Conservation (phyloP, 30 jellyfish, hydroid and myxozoan species). For the Hydra vulgaris region DNA sequence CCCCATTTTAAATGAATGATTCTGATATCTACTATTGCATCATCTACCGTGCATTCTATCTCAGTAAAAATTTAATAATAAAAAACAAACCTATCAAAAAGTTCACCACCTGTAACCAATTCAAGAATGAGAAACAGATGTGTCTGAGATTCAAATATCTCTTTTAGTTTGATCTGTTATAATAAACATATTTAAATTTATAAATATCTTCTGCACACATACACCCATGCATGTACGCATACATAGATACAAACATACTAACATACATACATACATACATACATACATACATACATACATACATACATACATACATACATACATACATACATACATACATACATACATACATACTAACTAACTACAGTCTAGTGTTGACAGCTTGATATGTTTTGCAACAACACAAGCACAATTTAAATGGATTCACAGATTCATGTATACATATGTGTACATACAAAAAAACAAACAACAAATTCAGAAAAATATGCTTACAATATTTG, state of each 20-base stretch:
- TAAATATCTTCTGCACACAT: no score
- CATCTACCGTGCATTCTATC: no score
- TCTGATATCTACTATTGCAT: no score
- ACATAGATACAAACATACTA: not conserved
- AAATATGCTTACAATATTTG: constrained; percentile 53
- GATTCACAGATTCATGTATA: no score
- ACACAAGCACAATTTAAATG: not conserved
- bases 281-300: no score
- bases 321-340: not conserved
- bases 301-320: not conserved
- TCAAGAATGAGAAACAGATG: constrained; percentile 65
- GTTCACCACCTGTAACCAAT: constrained; percentile 95
- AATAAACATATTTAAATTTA: no score
- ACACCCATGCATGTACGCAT: no score
- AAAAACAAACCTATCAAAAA: constrained; percentile 68
- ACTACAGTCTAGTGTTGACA: no score
- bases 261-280: not conserved
- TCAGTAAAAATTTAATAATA: no score
- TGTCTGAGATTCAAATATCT: constrained; percentile 72
- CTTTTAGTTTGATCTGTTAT: constrained; percentile 60
- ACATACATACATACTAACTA: no score
- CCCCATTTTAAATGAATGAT: no score
- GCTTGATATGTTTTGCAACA: not conserved
- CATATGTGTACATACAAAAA: no score
- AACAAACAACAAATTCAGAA: not conserved